Evolutionary conservation across 1,140 invertebrate genomes (phyloP), one percentile per base, ranked within the genome.

Genomic region (Trissolcus basalis): DNA sequence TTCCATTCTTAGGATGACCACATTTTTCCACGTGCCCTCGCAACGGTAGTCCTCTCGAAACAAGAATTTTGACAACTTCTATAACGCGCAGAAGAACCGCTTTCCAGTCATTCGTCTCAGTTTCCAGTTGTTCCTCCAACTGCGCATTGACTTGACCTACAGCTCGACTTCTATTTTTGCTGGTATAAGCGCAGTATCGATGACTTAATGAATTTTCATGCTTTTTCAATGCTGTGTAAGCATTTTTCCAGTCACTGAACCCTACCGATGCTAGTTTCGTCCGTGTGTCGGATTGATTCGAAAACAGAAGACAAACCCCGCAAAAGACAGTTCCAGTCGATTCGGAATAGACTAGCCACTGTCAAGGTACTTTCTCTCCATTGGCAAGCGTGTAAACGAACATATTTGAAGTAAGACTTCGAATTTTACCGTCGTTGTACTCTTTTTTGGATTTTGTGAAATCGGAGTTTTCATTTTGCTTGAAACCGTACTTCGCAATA

Each of bases 11-110:
- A 32, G 55, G 8, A 59, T 47, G 65, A 19, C 78, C 83, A 56
- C 82, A 81, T 68, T 79, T 80, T 76, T 82, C 78, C 14, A 54
- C 73, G 39, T 74, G 47, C 48, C 79, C 82, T 49, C 80, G 55
- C 41, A 85, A 80, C 10, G 83, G 54, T 39, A 81, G 41, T 33
- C 78, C 81, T 59, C 79, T 56, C 49, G 64, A 64, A 56, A 56
- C 45, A 27, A 73, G 43, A 43, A 15, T 39, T 49, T 60, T 54
- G 11, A 73, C 32, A 10, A 35, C 50, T 48, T 4, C 1, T 35
- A 39, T 43, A 9, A 73, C 56, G 4, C 61, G 48, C 11, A 39
- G 0, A 39, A 73, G 43, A 54, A 64, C 55, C 39, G 47, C 54
- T 47, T 36, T 39, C 69, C 55, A 73, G n/a, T 73, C 64, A 65